phyloP scores from a whole-genome alignment of 2,113 vertebrate genomes.

The Microtus oregoni region DNA sequence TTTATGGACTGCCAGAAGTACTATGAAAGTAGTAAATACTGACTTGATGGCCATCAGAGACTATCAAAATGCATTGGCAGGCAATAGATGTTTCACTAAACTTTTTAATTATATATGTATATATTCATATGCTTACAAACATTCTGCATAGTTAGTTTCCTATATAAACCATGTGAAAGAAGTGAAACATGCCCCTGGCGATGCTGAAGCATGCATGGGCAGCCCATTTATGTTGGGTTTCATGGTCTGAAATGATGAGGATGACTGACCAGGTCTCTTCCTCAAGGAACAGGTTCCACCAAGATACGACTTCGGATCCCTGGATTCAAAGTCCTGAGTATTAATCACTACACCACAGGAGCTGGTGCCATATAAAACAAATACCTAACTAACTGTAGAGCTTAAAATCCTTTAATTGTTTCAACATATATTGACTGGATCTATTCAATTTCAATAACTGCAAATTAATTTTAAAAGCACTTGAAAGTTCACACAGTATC shows the following conservation, averaged over 20 bases:
- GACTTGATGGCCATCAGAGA: not conserved
- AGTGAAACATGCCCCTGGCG: no score
- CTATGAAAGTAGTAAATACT: not conserved
- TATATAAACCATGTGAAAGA: not conserved
- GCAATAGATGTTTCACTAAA: not conserved
- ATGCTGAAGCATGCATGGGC: no score
- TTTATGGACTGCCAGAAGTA: not conserved
- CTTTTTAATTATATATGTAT: not conserved
- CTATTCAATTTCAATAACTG: constrained; percentile 38
- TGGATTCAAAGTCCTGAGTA: no score
- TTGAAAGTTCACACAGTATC: constrained; percentile 45
- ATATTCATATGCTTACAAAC: not conserved
- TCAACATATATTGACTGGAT: not conserved
- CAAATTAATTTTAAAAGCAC: not conserved
- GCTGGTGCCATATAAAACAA: not conserved
- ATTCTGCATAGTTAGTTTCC: not conserved
- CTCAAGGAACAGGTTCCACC: no score
- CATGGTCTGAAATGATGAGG: no score
- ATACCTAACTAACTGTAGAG: not conserved
- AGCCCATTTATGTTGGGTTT: no score
- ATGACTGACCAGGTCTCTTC: no score
- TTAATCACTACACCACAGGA: no score
- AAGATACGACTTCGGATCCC: no score
- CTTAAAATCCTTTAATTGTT: constrained; percentile 1
- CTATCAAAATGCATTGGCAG: not conserved